phyloP scores from a whole-genome alignment of 1,140 invertebrate species.

The Hycleus cichorii region DNA sequence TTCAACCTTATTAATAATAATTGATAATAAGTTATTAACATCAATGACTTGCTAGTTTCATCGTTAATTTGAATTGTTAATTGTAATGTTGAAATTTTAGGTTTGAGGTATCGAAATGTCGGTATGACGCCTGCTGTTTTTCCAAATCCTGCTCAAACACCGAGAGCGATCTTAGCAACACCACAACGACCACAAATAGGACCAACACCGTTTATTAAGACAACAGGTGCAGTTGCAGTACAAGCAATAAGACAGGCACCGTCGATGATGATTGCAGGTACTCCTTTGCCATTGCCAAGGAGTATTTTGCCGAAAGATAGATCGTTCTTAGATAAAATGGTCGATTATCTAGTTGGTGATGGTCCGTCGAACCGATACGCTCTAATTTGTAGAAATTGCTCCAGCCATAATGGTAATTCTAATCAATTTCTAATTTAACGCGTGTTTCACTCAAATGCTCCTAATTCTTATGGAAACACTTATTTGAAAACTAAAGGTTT shows the following conservation, averaged over 20 bases:
- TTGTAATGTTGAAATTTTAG: too few relatives aligned
- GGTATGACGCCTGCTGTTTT: too few relatives aligned
- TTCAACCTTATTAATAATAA: too few relatives aligned
- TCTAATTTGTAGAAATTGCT: conserved; percentile 86
- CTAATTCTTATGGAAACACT: too few relatives aligned
- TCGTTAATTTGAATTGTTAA: too few relatives aligned
- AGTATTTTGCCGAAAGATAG: conserved; percentile 44
- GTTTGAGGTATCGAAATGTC: too few relatives aligned
- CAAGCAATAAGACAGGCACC: not conserved
- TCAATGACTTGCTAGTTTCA: too few relatives aligned
- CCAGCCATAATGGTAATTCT: conserved; percentile 75
- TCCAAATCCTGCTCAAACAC: too few relatives aligned
- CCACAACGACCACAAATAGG: not conserved
- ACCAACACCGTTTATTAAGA: not conserved
- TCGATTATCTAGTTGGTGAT: conserved; percentile 93
- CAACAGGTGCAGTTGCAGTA: not conserved
- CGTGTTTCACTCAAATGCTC: too few relatives aligned
- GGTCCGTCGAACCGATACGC: conserved; percentile 91
- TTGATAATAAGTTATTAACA: too few relatives aligned
- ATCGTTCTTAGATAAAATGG: conserved; percentile 72
- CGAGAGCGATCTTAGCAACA: not conserved
- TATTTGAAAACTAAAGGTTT: too few relatives aligned
- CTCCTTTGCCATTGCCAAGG: conserved; percentile 43
- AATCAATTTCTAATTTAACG: too few relatives aligned
- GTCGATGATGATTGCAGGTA: conserved; percentile 28